Evolutionary conservation across 2,888 invertebrate species (phyloP).

Genomic region (Patella pellucida): DNA sequence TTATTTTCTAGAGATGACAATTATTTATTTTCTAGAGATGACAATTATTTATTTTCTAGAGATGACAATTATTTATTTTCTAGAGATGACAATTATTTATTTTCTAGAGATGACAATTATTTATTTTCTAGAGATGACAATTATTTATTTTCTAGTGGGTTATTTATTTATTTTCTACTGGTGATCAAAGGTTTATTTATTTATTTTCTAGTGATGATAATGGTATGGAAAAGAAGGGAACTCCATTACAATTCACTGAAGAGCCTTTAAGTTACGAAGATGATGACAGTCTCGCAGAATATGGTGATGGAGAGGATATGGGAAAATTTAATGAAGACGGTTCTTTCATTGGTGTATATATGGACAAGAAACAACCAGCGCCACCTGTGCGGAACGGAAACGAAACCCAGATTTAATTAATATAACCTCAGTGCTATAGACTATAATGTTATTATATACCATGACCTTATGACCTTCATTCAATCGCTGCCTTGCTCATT

Average conservation of each 20-base stretch:
- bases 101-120: background rate
- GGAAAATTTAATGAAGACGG: constrained; percentile 2
- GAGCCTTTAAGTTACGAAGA: constrained; percentile 8
- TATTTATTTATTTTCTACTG: background rate
- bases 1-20: no score
- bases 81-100: no score
- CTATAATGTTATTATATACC: background rate
- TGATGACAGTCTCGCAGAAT: background rate
- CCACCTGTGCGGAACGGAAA: background rate
- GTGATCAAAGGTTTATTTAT: background rate
- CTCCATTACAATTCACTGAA: constrained; percentile 7
- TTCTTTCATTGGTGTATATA: background rate
- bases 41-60: no score
- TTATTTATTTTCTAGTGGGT: background rate
- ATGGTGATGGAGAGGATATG: background rate
- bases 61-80: no score
- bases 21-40: no score
- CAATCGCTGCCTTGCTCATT: constrained; percentile 5
- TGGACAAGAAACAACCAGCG: constrained; percentile 1
- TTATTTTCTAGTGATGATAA: constrained; percentile 1
- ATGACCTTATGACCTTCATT: background rate
- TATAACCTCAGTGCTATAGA: background rate
- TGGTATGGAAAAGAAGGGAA: background rate
- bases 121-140: background rate
- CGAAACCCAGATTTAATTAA: background rate